Percentiles rank a stretch among this genome's conserved stretches.
Conservation (phyloP, 2,113 vertebrate species). For the Silurus asotus region DNA sequence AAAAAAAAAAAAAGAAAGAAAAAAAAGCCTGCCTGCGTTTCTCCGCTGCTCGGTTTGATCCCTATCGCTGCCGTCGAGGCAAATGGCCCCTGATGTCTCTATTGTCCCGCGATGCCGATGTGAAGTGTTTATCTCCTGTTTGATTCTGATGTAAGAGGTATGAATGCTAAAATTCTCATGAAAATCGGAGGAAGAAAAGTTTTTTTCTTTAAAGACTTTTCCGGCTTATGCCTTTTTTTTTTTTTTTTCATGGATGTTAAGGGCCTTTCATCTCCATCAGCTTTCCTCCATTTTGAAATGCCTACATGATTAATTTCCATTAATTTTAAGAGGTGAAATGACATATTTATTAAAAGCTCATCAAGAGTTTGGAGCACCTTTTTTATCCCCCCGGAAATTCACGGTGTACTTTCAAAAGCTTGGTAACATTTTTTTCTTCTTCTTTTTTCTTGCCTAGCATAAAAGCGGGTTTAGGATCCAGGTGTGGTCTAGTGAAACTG, state of each 20-base stretch:
- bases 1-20: background rate
- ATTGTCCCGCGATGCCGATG: slow-evolving; percentile 67
- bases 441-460: background rate
- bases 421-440: too few species aligned
- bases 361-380: slow-evolving; percentile 26
- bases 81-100: slow-evolving; percentile 69
- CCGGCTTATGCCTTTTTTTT: background rate
- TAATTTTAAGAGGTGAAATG: slow-evolving; percentile 2
- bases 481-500: background rate
- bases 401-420: background rate
- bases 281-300: slow-evolving; percentile 10
- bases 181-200: slow-evolving; percentile 31
- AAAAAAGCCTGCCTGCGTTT: slow-evolving; percentile 57
- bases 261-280: slow-evolving; percentile 19
- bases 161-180: slow-evolving; percentile 31
- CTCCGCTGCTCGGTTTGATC: slow-evolving; percentile 61
- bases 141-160: slow-evolving; percentile 53
- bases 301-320: slow-evolving; percentile 9
- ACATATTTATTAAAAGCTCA: slow-evolving; percentile 16
- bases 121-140: slow-evolving; percentile 68
- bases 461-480: background rate
- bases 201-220: slow-evolving; percentile 26
- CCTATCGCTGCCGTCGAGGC: slow-evolving; percentile 63
- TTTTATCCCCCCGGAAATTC: background rate
- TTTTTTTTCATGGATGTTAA: slow-evolving; percentile 5